Base-by-base conservation (phyloP, 2,797 vertebrate genomes). In the Micropoecilia bifurca region DNA sequence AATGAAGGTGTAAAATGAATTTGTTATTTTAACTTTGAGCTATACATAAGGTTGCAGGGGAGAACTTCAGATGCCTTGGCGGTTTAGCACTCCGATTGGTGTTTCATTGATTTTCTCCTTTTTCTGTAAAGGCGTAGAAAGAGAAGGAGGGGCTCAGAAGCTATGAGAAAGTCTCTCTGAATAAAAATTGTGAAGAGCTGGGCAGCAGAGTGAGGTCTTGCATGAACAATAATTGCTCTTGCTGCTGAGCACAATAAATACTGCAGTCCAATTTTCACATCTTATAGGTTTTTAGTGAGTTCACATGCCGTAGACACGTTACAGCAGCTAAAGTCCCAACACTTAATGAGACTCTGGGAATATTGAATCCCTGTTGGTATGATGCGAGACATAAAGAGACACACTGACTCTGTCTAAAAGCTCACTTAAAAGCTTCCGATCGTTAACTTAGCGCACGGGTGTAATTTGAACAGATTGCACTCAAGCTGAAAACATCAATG, bases 41-140 rank as follows among this genome's bases (percentile, higher is more conserved):
- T 93, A 93, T 88, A 91, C 90, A 92, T 93, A 87, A 92, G 92
- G 79, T 91, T 90, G 79, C 73, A 71, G 69, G 41, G 73, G 89
- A 91, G 90, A 92, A 86, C 80, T 89, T 88, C 85, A 81, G 87
- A 91, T 90, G 90, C 81, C 84, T 88, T 81, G 79, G 86, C 82
- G 84, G 79, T 87, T 83, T 80, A 89, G 83, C 88, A 91, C 87
- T 89, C 71, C 61, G 88, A 94, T 93, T 91, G 92, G 94, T 93
- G 91, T 90, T 91, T 90, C 83, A 95, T 94, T 94, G 92, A 94
- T 94, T 95, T 91, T 86, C 84, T 88, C 77, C 87, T 87, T 90
- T 91, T 86, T 91, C 87, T 82, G 83, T 93, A 87, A 75, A 63
- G 80, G 84, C 85, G 87, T 89, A 88, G 90, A 86, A 87, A 91